phyloP scores from a whole-genome alignment of 37 sponge, comb jelly and placozoan species.

The Amphimedon queenslandica region DNA sequence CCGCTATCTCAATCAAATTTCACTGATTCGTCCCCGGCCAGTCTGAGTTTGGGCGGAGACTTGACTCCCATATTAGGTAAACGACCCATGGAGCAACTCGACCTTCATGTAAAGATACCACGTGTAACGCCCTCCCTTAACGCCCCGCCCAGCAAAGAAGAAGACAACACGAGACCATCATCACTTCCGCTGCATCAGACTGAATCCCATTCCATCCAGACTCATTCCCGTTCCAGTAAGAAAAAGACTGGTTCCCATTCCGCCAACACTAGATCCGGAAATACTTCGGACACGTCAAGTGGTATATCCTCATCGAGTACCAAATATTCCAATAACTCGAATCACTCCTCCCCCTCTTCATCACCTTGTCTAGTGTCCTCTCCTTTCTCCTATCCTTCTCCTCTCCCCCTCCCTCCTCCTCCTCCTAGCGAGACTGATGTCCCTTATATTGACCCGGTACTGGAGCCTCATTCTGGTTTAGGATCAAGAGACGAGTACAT shows the following conservation, averaged over 20 bases:
- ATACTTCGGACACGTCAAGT: constrained; percentile 30
- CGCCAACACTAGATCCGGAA: background rate
- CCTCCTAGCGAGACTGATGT: background rate
- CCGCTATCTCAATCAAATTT: too few relatives aligned
- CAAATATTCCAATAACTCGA: constrained; percentile 5
- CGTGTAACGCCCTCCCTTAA: background rate
- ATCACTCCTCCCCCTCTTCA: constrained; percentile 7
- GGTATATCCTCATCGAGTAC: constrained; percentile 41
- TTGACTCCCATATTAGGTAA: too few relatives aligned
- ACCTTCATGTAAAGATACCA: too few relatives aligned
- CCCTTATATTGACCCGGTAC: background rate
- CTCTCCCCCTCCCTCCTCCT: background rate
- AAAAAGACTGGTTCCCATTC: background rate
- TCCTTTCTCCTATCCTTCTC: background rate
- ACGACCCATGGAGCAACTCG: too few relatives aligned
- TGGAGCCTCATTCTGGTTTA: constrained; percentile 20
- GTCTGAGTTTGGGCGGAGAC: too few relatives aligned
- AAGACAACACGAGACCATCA: background rate
- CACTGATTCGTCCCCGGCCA: too few relatives aligned
- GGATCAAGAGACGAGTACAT: constrained; percentile 46
- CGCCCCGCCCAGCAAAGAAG: background rate
- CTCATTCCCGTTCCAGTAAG: too few relatives aligned
- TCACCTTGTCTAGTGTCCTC: background rate
- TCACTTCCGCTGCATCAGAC: too few relatives aligned
- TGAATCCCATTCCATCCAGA: too few relatives aligned